Base-by-base conservation (phyloP, 2,797 vertebrate species). In the Dicrostonyx torquatus region DNA sequence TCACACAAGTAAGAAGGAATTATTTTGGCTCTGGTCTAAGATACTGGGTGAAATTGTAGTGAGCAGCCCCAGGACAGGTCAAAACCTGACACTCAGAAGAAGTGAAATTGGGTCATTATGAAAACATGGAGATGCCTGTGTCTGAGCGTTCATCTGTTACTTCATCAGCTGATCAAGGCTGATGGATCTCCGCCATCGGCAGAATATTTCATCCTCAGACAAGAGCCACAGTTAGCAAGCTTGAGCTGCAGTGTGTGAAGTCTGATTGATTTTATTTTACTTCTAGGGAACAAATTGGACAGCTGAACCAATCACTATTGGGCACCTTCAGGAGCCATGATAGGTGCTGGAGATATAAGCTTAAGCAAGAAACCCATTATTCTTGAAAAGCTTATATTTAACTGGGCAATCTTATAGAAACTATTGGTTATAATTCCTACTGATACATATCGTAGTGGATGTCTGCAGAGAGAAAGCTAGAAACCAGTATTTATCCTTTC, bases 221-320 rank as follows among this genome's bases (percentile, higher is more conserved):
- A 85, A 75, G 29, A 73, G 40, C 60, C 70, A 70, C 3, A 88
- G 18, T 82, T 87, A 80, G 62, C 58, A 70, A 80, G 48, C 24
- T 53, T 82, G 50, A 85, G 22, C 26, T 76, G 1, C 6, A 17
- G 53, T 72, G 26, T 34, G 17, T 91, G 77, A 76, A 26, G 29
- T 92, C 34, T 95, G 55, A 92, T 83, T 95, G 79, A 66, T 88
- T 87, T 82, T 45, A 66, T 55, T 85, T 78, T 78, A 48, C 87
- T 96, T 79, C 75, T 78, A 73, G 93, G 85, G 88, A 82, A 75
- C 13, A 70, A 18, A 4, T 12, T 83, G 45, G 34, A 5, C 6
- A 70, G 24, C 40, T 48, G n/a, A 94, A 14, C 37, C 90, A 89
- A 66, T 87, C 70, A 73, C 12, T 93, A 90, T 34, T 37, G 15